Percentiles rank a stretch among this genome's conserved stretches.
Evolutionary conservation across 2,797 vertebrate species (phyloP).

Genomic region (Paratrypauchen microcephalus): DNA sequence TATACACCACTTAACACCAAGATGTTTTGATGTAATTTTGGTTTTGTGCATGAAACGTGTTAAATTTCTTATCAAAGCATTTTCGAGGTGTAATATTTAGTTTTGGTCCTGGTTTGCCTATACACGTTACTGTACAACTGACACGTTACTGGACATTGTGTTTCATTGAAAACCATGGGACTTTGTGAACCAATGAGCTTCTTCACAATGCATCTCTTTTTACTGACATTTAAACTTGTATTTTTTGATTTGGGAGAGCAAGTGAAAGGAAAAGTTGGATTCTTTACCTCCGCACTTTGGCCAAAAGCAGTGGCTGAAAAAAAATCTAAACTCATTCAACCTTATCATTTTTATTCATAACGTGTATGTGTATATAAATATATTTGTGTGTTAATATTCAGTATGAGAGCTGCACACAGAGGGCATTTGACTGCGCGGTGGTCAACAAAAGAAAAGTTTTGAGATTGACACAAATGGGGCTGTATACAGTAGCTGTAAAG

Average conservation of each 20-base stretch:
- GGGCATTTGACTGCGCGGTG: slow-evolving; percentile 59
- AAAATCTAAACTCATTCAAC: slow-evolving; percentile 52
- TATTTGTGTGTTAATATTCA: slow-evolving; percentile 79
- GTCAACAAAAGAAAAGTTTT: slow-evolving; percentile 2
- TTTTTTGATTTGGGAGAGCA: slow-evolving; percentile 55
- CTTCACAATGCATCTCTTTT: slow-evolving; percentile 21
- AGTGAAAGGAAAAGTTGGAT: slow-evolving; percentile 9
- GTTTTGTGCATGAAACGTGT: slow-evolving; percentile 45
- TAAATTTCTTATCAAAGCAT: slow-evolving; percentile 20
- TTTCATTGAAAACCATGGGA: slow-evolving; percentile 23
- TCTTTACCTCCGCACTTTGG: slow-evolving; percentile 32
- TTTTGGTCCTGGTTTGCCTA: slow-evolving; percentile 24
- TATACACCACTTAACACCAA: slow-evolving; percentile 12
- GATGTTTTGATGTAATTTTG: slow-evolving; percentile 7
- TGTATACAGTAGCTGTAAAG: background rate
- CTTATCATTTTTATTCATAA: slow-evolving; percentile 63
- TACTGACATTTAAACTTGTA: slow-evolving; percentile 22
- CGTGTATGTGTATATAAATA: slow-evolving; percentile 75
- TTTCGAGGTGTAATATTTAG: slow-evolving; percentile 19
- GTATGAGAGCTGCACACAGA: slow-evolving; percentile 71
- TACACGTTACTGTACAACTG: slow-evolving; percentile 27
- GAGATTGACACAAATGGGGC: background rate
- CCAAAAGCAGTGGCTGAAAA: slow-evolving; percentile 20
- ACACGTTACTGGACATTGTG: slow-evolving; percentile 52
- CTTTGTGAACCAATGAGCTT: slow-evolving; percentile 26